Evolutionary conservation across 2,888 invertebrate species (phyloP).

Genomic region (Drosophila longiperda): DNA sequence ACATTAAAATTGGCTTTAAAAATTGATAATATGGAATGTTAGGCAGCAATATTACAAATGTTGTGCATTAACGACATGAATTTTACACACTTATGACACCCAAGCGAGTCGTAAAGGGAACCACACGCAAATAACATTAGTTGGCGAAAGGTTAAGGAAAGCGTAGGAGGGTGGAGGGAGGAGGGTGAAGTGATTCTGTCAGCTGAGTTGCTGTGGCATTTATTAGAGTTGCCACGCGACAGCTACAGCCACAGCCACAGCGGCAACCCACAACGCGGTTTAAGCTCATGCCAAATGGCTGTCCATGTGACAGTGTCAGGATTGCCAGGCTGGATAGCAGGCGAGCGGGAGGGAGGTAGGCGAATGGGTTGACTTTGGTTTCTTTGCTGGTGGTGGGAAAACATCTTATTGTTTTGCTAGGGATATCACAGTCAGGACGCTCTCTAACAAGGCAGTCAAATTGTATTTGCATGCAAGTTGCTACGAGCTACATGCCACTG

Average conservation of each 20-base stretch:
- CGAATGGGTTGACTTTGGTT: constrained; percentile 28
- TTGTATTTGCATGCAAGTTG: constrained; percentile 77
- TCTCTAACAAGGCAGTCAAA: constrained; percentile 76
- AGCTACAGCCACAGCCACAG: constrained; percentile 47
- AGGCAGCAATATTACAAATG: constrained; percentile 63
- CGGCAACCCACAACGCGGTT: constrained; percentile 61
- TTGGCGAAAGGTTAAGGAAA: constrained; percentile 37
- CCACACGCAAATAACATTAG: constrained; percentile 74
- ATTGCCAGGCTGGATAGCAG: constrained; percentile 2
- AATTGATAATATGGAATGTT: constrained; percentile 47
- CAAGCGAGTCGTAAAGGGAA: constrained; percentile 69
- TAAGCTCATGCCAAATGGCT: constrained; percentile 73
- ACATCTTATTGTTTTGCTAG: constrained; percentile 69
- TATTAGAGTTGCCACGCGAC: constrained; percentile 75
- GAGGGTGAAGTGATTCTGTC: constrained; percentile 47
- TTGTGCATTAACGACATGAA: constrained; percentile 74
- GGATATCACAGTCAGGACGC: constrained; percentile 51
- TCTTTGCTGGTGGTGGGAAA: constrained; percentile 28
- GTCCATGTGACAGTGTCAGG: constrained; percentile 69
- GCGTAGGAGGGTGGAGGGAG: background rate
- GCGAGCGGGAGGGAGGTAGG: background rate
- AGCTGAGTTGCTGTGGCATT: constrained; percentile 71
- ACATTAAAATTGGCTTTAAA: too few species aligned
- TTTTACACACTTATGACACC: constrained; percentile 76
- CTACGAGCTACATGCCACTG: constrained; percentile 57